Evolutionary conservation across 2,888 invertebrate species (phyloP).

Genomic region (Cantharis rufa): DNA sequence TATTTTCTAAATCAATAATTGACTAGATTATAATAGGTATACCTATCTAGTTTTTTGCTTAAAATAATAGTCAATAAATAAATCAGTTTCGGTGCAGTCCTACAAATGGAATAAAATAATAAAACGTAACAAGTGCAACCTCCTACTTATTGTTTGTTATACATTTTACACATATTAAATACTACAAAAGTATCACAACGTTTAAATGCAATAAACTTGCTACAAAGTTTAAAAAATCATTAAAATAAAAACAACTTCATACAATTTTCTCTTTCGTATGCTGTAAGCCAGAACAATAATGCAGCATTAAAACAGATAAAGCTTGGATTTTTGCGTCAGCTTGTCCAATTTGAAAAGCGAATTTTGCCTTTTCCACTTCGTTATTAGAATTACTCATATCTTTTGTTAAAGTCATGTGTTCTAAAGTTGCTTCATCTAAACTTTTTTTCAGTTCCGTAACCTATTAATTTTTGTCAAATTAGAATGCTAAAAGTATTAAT

Average conservation of each 20-base stretch:
- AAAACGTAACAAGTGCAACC: neutral
- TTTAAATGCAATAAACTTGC: constrained; percentile 5
- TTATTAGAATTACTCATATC: constrained; percentile 54
- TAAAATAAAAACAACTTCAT: constrained; percentile 5
- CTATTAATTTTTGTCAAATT: constrained; percentile 53
- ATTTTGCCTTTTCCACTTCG: constrained; percentile 55
- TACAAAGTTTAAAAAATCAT: neutral
- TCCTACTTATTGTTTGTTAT: neutral
- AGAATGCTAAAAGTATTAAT: neutral
- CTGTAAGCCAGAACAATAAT: constrained; percentile 93
- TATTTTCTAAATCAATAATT: constrained; percentile 19
- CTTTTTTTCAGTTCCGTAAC: constrained; percentile 75
- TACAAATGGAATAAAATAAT: neutral
- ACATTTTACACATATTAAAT: neutral
- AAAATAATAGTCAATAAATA: neutral
- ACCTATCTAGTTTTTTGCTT: neutral
- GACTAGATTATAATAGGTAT: constrained; percentile 14
- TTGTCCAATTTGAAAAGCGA: constrained; percentile 61
- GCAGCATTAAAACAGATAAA: constrained; percentile 88
- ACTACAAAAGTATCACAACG: constrained; percentile 2
- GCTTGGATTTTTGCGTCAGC: constrained; percentile 89
- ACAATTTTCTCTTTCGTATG: constrained; percentile 62
- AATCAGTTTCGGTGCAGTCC: neutral
- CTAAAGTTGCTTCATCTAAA: constrained; percentile 72
- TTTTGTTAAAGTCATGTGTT: constrained; percentile 59